Conservation (phyloP, 2,888 invertebrate genomes). For the Bembecia ichneumoniformis region DNA sequence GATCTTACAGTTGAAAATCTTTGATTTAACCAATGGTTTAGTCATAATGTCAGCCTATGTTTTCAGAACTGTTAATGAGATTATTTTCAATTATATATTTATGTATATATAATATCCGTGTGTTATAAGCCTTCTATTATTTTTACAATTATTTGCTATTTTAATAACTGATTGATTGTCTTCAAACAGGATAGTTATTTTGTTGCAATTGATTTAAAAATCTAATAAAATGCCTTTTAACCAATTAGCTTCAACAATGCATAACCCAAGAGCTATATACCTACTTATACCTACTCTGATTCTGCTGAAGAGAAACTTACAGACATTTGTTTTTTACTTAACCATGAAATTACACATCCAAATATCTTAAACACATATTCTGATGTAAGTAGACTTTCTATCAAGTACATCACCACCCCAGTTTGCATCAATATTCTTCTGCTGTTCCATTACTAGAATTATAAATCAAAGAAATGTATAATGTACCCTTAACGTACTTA, state of each 20-base stretch:
- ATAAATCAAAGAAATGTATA: conserved; percentile 10
- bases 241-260: conserved; percentile 13
- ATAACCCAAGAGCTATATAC: conserved; percentile 15
- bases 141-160: too few species aligned
- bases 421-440: conserved; percentile 14
- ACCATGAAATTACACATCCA: conserved; percentile 13
- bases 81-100: too few species aligned
- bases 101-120: too few species aligned
- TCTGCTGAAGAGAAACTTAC: conserved; percentile 19
- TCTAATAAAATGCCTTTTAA: neutral
- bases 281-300: conserved; percentile 16
- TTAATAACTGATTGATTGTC: too few species aligned
- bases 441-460: conserved; percentile 10
- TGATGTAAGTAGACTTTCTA: conserved; percentile 17
- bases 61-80: too few species aligned
- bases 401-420: conserved; percentile 14
- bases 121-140: too few species aligned
- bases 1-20: too few species aligned
- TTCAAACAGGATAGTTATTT: too few species aligned
- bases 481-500: conserved; percentile 10
- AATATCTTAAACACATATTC: conserved; percentile 12
- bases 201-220: too few species aligned
- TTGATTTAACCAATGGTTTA: too few species aligned
- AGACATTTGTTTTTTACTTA: conserved; percentile 15
- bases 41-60: too few species aligned